Conservation (phyloP, 2,113 vertebrate species). For the Ariopsis seemanni region DNA sequence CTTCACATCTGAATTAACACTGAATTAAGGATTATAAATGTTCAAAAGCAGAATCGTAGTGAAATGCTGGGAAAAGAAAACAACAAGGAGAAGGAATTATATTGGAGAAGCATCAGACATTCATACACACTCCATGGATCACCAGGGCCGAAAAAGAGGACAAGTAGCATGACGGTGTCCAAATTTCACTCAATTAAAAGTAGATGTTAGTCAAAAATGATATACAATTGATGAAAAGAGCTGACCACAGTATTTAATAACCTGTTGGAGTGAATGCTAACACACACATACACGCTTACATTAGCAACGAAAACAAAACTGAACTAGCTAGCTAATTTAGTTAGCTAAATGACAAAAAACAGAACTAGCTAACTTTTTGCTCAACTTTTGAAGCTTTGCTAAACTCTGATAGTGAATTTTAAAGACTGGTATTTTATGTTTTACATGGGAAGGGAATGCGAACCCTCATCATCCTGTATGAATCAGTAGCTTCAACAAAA, state of each 20-base stretch:
- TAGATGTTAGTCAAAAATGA: not conserved
- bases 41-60: not conserved
- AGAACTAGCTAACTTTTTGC: not conserved
- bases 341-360: not conserved
- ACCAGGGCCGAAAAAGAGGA: too few species aligned
- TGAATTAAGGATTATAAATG: not conserved
- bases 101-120: not conserved
- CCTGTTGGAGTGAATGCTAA: too few species aligned
- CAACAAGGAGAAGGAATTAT: not conserved
- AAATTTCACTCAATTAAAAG: not conserved
- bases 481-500: too few species aligned
- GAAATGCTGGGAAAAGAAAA: not conserved
- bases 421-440: too few species aligned
- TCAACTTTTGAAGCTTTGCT: not conserved
- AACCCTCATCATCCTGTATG: too few species aligned
- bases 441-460: too few species aligned
- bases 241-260: too few species aligned
- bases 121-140: too few species aligned
- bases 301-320: too few species aligned
- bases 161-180: not conserved
- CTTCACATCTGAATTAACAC: not conserved
- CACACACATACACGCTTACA: too few species aligned
- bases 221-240: not conserved
- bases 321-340: not conserved
- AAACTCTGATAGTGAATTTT: not conserved